These are phyloP conservation scores for Heliconius sara DNA, from an alignment of 2,888 invertebrate species.

Conservation along the genomic window DNA sequence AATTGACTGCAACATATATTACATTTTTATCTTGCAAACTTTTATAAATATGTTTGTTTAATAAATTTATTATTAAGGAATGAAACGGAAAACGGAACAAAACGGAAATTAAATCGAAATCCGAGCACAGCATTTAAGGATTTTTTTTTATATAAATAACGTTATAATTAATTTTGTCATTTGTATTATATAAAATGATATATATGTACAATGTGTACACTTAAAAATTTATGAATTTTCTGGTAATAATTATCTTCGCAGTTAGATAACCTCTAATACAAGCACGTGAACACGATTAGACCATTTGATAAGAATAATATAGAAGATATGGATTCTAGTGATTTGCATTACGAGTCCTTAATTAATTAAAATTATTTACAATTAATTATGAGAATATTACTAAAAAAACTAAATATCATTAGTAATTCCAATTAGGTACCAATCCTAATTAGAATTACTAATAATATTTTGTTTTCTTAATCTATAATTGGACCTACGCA, in stretches of 20 bases:
- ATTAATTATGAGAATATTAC: too few relatives aligned
- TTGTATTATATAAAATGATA: neutral
- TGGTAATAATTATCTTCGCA: slow-evolving; percentile 52
- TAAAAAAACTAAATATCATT: too few relatives aligned
- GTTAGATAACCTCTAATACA: slow-evolving; percentile 60
- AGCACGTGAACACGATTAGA: slow-evolving; percentile 59
- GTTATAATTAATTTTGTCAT: neutral
- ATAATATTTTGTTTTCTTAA: neutral
- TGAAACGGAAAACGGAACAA: too few relatives aligned
- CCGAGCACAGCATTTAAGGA: neutral
- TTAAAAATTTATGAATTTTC: neutral
- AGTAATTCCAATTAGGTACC: too few relatives aligned
- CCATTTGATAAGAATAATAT: slow-evolving; percentile 32
- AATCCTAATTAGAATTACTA: too few relatives aligned
- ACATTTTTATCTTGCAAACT: neutral
- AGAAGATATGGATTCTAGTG: neutral
- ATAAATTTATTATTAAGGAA: neutral
- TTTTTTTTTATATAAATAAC: neutral
- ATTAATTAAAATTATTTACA: too few relatives aligned
- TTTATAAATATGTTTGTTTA: neutral
- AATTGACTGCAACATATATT: neutral
- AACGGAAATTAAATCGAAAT: neutral
- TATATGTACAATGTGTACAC: neutral
- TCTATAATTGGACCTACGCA: neutral
- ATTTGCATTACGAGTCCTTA: neutral